Evolutionary conservation across 1,140 invertebrate species (phyloP).

Genomic region (Octopus sinensis): DNA sequence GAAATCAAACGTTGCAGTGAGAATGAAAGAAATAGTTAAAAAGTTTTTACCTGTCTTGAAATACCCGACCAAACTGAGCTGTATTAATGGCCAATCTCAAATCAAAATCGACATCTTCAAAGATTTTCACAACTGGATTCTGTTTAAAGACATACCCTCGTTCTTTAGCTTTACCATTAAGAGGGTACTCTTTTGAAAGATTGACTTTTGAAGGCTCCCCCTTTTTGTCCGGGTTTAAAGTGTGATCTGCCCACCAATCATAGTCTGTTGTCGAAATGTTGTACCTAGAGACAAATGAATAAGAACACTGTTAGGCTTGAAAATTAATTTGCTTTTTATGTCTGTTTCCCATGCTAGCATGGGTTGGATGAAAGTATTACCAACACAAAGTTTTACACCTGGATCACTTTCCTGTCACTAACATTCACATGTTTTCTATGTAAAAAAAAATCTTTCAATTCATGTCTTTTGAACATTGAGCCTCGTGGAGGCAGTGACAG

Average conservation of each 20-base stretch:
- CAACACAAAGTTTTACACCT: too few relatives aligned
- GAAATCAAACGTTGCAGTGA: too few relatives aligned
- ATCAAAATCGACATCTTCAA: constrained; percentile 43
- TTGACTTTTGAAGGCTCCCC: constrained; percentile 32
- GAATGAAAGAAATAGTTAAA: too few relatives aligned
- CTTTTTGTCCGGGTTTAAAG: constrained; percentile 24
- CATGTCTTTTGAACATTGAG: too few relatives aligned
- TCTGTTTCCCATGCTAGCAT: too few relatives aligned
- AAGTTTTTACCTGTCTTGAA: constrained; percentile 51
- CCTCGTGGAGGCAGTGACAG: too few relatives aligned
- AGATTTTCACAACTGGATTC: constrained; percentile 51
- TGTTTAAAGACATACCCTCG: constrained; percentile 53
- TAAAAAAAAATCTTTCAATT: too few relatives aligned
- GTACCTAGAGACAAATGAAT: constrained; percentile 40
- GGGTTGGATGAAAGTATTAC: too few relatives aligned
- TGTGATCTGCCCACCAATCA: constrained; percentile 41
- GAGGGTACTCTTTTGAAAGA: constrained; percentile 40
- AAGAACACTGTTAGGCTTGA: not conserved
- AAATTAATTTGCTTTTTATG: not conserved
- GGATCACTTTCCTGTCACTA: too few relatives aligned
- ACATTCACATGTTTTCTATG: too few relatives aligned
- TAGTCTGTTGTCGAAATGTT: constrained; percentile 57
- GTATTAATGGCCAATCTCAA: constrained; percentile 53
- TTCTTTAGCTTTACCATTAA: constrained; percentile 31
- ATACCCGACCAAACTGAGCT: constrained; percentile 53